Evolutionary conservation across 2,888 invertebrate species (phyloP).

Genomic region (Epistrophella euchroma): DNA sequence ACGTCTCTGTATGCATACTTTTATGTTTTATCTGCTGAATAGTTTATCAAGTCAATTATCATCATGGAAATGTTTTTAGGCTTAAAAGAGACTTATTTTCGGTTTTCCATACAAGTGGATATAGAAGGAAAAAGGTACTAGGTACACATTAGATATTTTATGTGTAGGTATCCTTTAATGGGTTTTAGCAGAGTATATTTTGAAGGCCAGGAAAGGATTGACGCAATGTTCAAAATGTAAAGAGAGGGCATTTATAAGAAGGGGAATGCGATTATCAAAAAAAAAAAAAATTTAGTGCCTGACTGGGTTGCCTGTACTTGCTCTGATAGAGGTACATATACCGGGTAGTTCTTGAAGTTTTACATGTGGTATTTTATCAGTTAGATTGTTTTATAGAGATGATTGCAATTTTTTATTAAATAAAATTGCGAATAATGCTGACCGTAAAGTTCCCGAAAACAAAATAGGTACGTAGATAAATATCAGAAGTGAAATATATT

Average conservation of each 20-base stretch:
- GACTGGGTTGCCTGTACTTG: neutral
- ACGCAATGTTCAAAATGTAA: constrained; percentile 2
- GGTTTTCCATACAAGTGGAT: constrained; percentile 31
- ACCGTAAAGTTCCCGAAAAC: no score
- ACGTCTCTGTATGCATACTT: constrained; percentile 55
- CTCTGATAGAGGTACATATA: neutral
- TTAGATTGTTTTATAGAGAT: no score
- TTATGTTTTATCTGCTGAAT: constrained; percentile 53
- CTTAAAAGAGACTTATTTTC: constrained; percentile 30
- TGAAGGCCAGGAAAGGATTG: constrained; percentile 45
- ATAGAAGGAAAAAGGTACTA: neutral
- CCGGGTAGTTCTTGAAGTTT: neutral
- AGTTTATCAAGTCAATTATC: constrained; percentile 66
- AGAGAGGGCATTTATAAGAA: constrained; percentile 8
- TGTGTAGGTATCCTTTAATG: constrained; percentile 47
- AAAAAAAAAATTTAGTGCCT: neutral
- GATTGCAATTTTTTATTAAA: no score
- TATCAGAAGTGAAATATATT: no score
- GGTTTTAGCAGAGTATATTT: constrained; percentile 32
- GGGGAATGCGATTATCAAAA: neutral
- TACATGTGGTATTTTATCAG: no score
- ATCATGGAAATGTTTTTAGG: constrained; percentile 47
- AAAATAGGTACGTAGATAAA: no score
- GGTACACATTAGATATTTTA: neutral
- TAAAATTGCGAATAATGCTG: no score